Percentiles rank a stretch among this genome's conserved stretches.
phyloP scores from a whole-genome alignment of 2,888 invertebrate genomes.

The Troides helena region DNA sequence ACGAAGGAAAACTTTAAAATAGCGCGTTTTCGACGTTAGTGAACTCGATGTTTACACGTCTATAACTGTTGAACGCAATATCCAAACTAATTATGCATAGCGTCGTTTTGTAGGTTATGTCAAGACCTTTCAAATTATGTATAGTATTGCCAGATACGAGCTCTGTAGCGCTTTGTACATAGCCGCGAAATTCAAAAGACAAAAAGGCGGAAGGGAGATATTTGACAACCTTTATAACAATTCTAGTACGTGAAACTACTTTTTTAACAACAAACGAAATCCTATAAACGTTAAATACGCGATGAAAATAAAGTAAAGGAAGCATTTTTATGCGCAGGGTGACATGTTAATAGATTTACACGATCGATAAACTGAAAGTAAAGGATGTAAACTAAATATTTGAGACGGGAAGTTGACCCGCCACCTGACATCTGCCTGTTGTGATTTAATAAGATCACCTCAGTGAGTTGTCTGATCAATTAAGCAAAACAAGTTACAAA shows the following conservation, averaged over 20 bases:
- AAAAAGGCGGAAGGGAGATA: too few species aligned
- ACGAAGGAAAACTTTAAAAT: too few species aligned
- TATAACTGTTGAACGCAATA: too few species aligned
- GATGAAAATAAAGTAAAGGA: conserved; percentile 9
- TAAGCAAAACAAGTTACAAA: background rate
- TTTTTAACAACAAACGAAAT: background rate
- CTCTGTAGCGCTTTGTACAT: too few species aligned
- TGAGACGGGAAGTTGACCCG: conserved; percentile 20
- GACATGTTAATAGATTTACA: conserved; percentile 10
- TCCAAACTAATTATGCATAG: too few species aligned
- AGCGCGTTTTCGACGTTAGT: too few species aligned
- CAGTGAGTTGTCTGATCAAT: background rate
- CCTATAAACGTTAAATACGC: background rate
- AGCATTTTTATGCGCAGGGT: conserved; percentile 11
- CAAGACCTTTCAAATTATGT: too few species aligned
- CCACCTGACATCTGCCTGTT: conserved; percentile 14
- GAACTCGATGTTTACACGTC: too few species aligned
- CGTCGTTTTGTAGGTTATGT: too few species aligned
- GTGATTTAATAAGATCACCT: background rate
- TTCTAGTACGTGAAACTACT: background rate
- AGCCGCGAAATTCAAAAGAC: too few species aligned
- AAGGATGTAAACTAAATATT: conserved; percentile 24
- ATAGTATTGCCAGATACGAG: too few species aligned
- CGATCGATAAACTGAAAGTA: conserved; percentile 12
- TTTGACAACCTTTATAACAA: too few species aligned